phyloP scores from a whole-genome alignment of 2,888 invertebrate species.

The Apamea epomidion region DNA sequence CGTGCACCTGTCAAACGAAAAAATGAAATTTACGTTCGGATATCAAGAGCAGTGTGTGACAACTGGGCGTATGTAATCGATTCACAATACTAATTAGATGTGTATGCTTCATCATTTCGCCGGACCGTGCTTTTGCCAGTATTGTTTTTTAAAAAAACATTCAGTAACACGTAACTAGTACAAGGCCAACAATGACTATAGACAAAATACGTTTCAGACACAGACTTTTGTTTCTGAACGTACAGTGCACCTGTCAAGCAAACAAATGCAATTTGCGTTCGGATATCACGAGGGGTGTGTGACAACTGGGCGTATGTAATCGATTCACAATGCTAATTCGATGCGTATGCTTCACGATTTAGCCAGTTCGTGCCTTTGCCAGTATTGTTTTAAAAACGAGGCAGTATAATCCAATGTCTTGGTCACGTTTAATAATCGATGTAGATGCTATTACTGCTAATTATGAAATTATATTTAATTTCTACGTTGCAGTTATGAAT shows the following conservation, averaged over 20 bases:
- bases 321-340: conserved; percentile 64
- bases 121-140: conserved; percentile 43
- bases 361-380: conserved; percentile 42
- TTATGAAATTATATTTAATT: conserved; percentile 5
- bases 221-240: conserved; percentile 42
- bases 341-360: conserved; percentile 59
- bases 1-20: not conserved
- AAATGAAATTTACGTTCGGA: conserved; percentile 52
- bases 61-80: conserved; percentile 56
- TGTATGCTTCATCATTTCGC: conserved; percentile 57
- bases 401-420: conserved; percentile 59
- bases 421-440: conserved; percentile 67
- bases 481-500: not conserved
- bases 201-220: conserved; percentile 31
- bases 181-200: conserved; percentile 34
- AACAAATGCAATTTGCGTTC: conserved; percentile 51
- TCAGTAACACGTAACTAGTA: conserved; percentile 27
- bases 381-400: conserved; percentile 50
- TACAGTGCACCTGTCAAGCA: conserved; percentile 59
- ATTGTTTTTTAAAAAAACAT: conserved; percentile 37
- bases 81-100: conserved; percentile 62
- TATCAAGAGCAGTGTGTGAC: conserved; percentile 55
- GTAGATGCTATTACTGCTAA: conserved; percentile 45
- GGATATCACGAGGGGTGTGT: conserved; percentile 54
- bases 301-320: conserved; percentile 57